phyloP scores from a whole-genome alignment of 2,797 vertebrate species.

The Trichosurus vulpecula region DNA sequence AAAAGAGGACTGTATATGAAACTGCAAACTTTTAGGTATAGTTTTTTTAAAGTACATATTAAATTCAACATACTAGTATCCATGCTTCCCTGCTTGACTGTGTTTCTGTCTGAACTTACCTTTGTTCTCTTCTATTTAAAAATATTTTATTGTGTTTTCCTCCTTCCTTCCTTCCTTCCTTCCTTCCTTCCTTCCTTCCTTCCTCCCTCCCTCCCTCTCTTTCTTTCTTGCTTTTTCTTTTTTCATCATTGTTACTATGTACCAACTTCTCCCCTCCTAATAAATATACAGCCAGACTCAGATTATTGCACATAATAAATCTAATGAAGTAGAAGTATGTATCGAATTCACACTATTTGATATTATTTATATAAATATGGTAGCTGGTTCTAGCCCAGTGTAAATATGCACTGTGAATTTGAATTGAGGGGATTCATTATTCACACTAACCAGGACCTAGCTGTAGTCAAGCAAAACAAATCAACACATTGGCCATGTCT shows the following conservation, averaged over 20 bases:
- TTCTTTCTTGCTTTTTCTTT: not conserved
- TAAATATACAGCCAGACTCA: not conserved
- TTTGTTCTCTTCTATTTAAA: not conserved
- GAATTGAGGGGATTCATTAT: not conserved
- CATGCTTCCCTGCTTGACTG: not conserved
- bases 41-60: not conserved
- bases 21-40: not conserved
- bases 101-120: not conserved
- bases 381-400: not conserved
- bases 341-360: not conserved
- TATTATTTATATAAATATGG: not conserved
- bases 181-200: no score
- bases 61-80: not conserved
- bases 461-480: not conserved
- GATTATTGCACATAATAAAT: not conserved
- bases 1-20: not conserved
- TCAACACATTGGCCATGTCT: not conserved
- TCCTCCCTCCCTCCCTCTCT: no score
- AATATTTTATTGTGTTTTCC: not conserved
- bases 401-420: not conserved
- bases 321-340: not conserved
- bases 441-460: not conserved
- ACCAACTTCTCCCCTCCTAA: not conserved
- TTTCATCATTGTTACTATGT: not conserved
- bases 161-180: accelerated